Evolutionary conservation across 1,140 invertebrate species (phyloP).

Genomic region (Lepidurus packardi): DNA sequence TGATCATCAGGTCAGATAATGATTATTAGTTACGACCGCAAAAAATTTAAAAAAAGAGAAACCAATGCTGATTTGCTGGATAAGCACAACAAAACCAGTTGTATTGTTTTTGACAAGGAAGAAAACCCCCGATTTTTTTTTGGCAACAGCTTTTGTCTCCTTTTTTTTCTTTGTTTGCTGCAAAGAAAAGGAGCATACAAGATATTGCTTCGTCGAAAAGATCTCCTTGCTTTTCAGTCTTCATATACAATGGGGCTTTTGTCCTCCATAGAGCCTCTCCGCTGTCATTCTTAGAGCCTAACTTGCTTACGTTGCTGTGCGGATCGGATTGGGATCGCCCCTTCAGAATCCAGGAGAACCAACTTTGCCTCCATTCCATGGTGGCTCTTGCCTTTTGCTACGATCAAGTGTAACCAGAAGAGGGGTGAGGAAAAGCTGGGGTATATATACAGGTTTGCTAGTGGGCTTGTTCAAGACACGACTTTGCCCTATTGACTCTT

Average conservation of each 20-base stretch:
- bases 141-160: too few relatives aligned
- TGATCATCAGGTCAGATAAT: too few relatives aligned
- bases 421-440: background rate
- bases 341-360: background rate
- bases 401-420: background rate
- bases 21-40: too few relatives aligned
- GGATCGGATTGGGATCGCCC: conserved; percentile 8
- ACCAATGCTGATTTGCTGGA: too few relatives aligned
- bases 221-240: background rate
- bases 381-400: background rate
- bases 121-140: too few relatives aligned
- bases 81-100: too few relatives aligned
- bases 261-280: background rate
- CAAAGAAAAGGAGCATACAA: too few relatives aligned
- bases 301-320: conserved; percentile 9
- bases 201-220: background rate
- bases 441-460: background rate
- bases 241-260: background rate
- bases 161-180: too few relatives aligned
- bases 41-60: too few relatives aligned
- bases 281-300: background rate
- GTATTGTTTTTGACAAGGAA: too few relatives aligned
- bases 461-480: conserved; percentile 4
- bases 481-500: background rate
- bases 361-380: background rate